These are phyloP conservation scores for Chironomus tentans DNA, from an alignment of 2,888 invertebrate genomes.

Conservation along the genomic window DNA sequence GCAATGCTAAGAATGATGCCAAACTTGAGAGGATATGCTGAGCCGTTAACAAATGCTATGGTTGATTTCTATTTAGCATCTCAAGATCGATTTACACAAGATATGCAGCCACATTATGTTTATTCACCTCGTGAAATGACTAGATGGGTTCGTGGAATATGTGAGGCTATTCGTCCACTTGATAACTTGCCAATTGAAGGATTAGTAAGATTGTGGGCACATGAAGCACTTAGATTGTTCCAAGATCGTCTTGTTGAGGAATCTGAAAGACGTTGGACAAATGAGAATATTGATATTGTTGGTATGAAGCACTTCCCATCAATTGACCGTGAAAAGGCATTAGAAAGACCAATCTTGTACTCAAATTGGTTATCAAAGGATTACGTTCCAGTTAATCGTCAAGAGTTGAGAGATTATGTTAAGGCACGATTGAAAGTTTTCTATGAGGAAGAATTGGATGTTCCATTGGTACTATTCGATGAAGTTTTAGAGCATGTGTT, in stretches of 20 bases:
- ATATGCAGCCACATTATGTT: constrained; percentile 99
- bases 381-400: constrained; percentile 91
- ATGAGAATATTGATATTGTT: constrained; percentile 90
- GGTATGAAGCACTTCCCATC: constrained; percentile 92
- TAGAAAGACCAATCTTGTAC: constrained; percentile 92
- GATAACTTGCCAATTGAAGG: constrained; percentile 89
- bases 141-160: constrained; percentile 97
- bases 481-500: constrained; percentile 99
- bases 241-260: constrained; percentile 93
- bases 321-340: constrained; percentile 71
- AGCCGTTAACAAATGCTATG: constrained; percentile 97
- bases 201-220: constrained; percentile 96
- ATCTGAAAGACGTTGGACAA: constrained; percentile 92
- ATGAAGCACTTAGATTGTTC: constrained; percentile 96
- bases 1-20: constrained; percentile 96
- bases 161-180: constrained; percentile 93
- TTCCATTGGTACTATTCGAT: constrained; percentile 95
- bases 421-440: constrained; percentile 95
- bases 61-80: constrained; percentile 95
- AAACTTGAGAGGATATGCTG: constrained; percentile 83
- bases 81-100: constrained; percentile 97
- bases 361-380: constrained; percentile 99
- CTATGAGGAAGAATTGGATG: constrained; percentile 98
- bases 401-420: constrained; percentile 92
- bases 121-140: constrained; percentile 99